A percentile compares a stretch with the other conserved stretches of the same genome.
phyloP scores from a whole-genome alignment of 1,140 invertebrate genomes.

The Lepidostoma basale region DNA sequence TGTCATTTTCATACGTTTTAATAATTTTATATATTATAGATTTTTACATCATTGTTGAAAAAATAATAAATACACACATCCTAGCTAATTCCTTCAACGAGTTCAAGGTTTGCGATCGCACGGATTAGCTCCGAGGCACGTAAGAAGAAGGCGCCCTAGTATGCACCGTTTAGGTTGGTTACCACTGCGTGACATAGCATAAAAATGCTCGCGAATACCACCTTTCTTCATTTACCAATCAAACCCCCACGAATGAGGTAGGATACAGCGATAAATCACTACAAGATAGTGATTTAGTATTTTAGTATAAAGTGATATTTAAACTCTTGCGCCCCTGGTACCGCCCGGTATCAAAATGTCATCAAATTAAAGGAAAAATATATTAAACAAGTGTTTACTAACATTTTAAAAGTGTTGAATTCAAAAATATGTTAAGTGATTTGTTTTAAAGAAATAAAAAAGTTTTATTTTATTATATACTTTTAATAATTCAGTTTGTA shows the following conservation, averaged over 20 bases:
- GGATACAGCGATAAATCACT: not conserved
- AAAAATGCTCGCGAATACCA: constrained; percentile 41
- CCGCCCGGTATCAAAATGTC: not conserved
- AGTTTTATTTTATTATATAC: not conserved
- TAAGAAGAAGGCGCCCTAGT: constrained; percentile 34
- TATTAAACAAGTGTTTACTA: not conserved
- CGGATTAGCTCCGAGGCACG: not conserved
- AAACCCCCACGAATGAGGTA: constrained; percentile 29
- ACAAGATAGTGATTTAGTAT: not conserved
- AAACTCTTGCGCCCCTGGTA: not conserved
- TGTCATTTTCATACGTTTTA: no score
- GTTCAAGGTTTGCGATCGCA: constrained; percentile 15
- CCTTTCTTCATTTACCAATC: constrained; percentile 40
- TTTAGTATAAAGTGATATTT: not conserved
- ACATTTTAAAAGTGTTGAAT: not conserved
- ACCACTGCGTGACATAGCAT: constrained; percentile 44
- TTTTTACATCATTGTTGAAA: no score
- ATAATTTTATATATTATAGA: no score
- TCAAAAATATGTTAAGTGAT: not conserved
- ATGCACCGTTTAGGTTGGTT: constrained; percentile 41
- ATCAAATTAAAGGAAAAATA: not conserved
- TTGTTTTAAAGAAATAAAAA: not conserved
- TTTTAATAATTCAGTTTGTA: no score
- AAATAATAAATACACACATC: no score
- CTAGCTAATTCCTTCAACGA: no score